Conservation (phyloP, 2,888 invertebrate species). For the Azorinus chamasolen region DNA sequence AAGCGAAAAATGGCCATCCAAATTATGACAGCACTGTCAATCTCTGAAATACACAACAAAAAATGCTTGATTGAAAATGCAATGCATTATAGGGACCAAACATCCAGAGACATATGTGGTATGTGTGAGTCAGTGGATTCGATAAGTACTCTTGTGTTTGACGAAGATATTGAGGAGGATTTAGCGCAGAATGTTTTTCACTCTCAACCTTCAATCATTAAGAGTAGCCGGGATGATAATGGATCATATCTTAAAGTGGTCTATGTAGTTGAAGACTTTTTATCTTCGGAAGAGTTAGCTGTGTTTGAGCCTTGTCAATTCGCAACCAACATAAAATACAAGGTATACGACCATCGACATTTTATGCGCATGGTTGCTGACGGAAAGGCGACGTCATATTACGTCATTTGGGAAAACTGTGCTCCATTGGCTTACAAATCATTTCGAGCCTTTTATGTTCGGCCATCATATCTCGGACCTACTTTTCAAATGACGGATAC, state of each 20-base stretch:
- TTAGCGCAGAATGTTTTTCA: neutral
- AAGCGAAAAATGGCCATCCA: conserved; percentile 12
- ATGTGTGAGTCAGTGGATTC: conserved; percentile 12
- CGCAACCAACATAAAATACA: conserved; percentile 4
- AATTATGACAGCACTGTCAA: neutral
- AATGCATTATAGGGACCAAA: neutral
- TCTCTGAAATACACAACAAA: neutral
- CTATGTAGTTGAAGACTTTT: neutral
- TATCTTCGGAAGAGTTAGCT: neutral
- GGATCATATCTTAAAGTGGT: neutral
- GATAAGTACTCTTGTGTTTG: neutral
- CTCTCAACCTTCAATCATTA: too few relatives aligned
- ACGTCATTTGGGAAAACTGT: conserved; percentile 22
- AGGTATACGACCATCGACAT: conserved; percentile 5
- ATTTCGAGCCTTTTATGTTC: conserved; percentile 9
- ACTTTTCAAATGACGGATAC: conserved; percentile 12
- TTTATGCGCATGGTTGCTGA: neutral
- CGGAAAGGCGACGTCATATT: conserved; percentile 4
- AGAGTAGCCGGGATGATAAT: too few relatives aligned
- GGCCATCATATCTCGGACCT: conserved; percentile 10
- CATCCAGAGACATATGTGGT: neutral
- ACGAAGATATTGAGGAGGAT: neutral
- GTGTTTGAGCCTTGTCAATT: conserved; percentile 15
- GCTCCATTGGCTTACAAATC: conserved; percentile 7
- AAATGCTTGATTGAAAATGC: conserved; percentile 9